Evolutionary conservation across 35 echinoderm and acorn worm genomes (phyloP).

Genomic region (Amphiura filiformis): DNA sequence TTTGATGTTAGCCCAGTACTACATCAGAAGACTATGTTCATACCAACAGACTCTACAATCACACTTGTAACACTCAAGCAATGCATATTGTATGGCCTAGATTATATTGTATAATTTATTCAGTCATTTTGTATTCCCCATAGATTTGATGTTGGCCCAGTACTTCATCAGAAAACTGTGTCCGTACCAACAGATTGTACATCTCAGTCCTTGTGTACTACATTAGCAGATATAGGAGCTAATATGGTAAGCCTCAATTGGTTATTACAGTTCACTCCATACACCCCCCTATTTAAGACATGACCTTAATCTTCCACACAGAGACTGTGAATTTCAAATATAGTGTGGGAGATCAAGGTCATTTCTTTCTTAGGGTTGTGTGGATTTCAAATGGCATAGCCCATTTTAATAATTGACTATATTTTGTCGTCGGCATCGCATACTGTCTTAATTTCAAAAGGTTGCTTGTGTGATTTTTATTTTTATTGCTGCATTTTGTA

Average conservation of each 20-base stretch:
- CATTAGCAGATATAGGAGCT: conserved; percentile 59
- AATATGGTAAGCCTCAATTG: conserved; percentile 54
- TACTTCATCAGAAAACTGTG: conserved; percentile 60
- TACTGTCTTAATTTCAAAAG: no score
- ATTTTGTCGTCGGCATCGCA: no score
- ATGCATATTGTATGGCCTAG: background rate
- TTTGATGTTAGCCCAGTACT: conserved; percentile 92
- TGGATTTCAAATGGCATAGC: no score
- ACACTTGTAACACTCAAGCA: background rate
- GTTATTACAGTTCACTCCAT: no score
- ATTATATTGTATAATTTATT: background rate
- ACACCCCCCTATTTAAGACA: no score
- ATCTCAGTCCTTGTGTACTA: conserved; percentile 47
- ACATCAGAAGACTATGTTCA: conserved; percentile 40
- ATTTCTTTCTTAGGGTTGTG: no score
- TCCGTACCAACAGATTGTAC: conserved; percentile 55
- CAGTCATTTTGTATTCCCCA: background rate
- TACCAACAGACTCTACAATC: conserved; percentile 62
- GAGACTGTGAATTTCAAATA: no score
- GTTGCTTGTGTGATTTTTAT: no score
- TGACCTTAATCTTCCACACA: no score
- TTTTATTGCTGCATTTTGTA: no score
- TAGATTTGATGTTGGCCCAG: conserved; percentile 92
- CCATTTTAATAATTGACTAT: no score
- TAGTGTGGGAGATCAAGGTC: no score